Conservation (phyloP, 2,888 invertebrate genomes). For the Amiota communis region DNA sequence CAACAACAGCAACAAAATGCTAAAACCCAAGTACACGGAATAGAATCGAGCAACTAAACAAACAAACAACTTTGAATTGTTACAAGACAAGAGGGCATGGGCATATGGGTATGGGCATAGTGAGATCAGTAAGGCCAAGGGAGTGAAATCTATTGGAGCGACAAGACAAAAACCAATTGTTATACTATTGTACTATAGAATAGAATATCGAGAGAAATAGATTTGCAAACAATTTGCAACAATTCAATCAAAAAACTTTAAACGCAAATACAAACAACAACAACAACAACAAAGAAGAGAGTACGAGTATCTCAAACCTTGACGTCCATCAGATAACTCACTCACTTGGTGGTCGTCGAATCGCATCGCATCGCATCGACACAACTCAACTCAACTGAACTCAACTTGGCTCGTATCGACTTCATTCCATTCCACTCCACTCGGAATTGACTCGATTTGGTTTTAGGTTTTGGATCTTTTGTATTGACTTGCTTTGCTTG, state of each 20-base stretch:
- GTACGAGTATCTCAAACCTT: conserved; percentile 40
- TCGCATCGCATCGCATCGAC: too few species aligned
- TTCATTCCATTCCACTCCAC: neutral
- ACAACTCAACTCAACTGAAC: too few species aligned
- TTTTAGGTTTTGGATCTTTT: neutral
- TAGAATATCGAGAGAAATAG: conserved; percentile 49
- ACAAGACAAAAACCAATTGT: conserved; percentile 65
- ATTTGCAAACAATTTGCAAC: conserved; percentile 69
- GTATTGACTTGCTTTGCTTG: neutral
- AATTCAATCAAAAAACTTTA: conserved; percentile 71
- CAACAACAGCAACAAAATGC: neutral
- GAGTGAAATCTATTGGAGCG: conserved; percentile 20
- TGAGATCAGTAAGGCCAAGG: too few species aligned
- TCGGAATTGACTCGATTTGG: conserved; percentile 18
- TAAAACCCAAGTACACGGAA: neutral
- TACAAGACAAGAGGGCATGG: neutral
- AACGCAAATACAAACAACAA: conserved; percentile 57
- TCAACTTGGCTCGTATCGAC: too few species aligned
- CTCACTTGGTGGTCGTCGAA: conserved; percentile 60
- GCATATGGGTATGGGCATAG: neutral
- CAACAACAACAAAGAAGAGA: conserved; percentile 35
- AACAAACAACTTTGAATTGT: neutral
- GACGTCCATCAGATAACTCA: conserved; percentile 67
- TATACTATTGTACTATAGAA: conserved; percentile 29
- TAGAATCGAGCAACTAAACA: neutral